phyloP scores from a whole-genome alignment of 2,113 vertebrate species.

The Pluvialis apricaria region DNA sequence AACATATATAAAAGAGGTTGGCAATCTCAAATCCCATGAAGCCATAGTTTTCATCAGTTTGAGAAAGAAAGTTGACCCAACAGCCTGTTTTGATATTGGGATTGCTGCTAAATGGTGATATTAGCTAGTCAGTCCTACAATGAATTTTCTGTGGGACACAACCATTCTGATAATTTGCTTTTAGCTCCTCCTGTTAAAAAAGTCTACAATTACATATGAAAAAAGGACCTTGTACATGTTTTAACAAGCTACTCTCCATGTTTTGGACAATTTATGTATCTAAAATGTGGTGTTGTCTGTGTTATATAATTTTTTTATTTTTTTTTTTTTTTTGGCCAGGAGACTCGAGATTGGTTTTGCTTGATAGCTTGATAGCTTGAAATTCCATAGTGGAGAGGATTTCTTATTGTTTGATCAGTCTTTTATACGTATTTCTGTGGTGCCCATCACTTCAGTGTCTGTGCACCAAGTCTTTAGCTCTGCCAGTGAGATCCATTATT shows the following conservation, averaged over 20 bases:
- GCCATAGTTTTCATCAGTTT: background rate
- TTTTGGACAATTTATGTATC: conserved; percentile 86
- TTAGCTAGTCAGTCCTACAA: conserved; percentile 50
- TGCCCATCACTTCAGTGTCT: conserved; percentile 41
- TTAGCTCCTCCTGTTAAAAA: conserved; percentile 35
- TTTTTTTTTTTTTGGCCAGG: conserved; percentile 45
- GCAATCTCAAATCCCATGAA: conserved; percentile 32
- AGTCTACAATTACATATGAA: conserved; percentile 11
- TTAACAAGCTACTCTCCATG: conserved; percentile 67
- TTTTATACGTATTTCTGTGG: conserved; percentile 33
- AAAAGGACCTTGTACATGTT: conserved; percentile 66
- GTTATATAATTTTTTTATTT: conserved; percentile 75
- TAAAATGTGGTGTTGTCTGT: conserved; percentile 79
- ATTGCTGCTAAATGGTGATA: conserved; percentile 5
- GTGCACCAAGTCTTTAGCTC: conserved; percentile 61
- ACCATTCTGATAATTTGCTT: conserved; percentile 27
- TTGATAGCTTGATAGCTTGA: conserved; percentile 77
- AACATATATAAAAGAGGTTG: conserved; percentile 27
- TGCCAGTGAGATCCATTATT: conserved; percentile 60
- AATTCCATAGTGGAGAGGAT: conserved; percentile 69
- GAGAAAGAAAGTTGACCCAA: background rate
- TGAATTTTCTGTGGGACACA: conserved; percentile 59
- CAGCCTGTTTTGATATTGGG: conserved; percentile 9
- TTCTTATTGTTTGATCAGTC: conserved; percentile 63
- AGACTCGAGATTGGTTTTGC: conserved; percentile 75